Base-by-base conservation (phyloP, 2,797 vertebrate genomes). In the Rhinoraja longicauda region DNA sequence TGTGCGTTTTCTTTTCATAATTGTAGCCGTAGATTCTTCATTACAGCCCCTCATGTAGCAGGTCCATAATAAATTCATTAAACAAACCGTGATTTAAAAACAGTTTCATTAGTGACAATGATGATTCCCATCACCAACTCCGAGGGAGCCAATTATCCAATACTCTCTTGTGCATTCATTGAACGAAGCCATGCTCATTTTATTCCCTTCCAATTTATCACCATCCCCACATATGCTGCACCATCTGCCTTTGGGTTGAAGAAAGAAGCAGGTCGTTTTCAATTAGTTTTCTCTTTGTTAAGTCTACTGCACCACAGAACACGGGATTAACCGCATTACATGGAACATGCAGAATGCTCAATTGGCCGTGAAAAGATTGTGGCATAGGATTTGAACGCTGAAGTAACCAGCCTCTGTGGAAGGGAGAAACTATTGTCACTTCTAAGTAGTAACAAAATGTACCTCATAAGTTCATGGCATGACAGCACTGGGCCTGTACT, bases 181-280 rank as follows among this genome's bases (percentile, higher is more conserved):
- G 84, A 88, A 67, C 67, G n/a, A 67, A 36, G 19, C 84, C 19
- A 13, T 67, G 13, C 32, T 78, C 77, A 78, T 78, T 78, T 72
- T 78, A 39, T 78, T 19, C 32, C 32, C 12, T 78, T 78, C 84
- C 84, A 88, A n/a, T 88, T 81, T 59, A 59, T 84, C 26, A 84
- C 81, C 53, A 84, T 84, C 15, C 57, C 2, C 59, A 86, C 82
- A 86, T 86, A 86, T 67, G 84, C n/a, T 64, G 88, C 84, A 88
- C 84, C 84, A 88, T 88, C 84, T 88, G 84, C 59, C n/a, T 9
- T 36, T 67, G 67, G 36, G 36, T 36, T 88, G 84, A 67, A 9
- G n/a, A 32, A 36, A 67, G 29, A 67, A 67, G n/a, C 62, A 24
- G 84, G 17, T 88, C 84, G 88, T 88, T 88, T 88, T 17, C 84